Evolutionary conservation across 2,888 invertebrate species (phyloP), one percentile per base, ranked within the genome.

Genomic region (Agapetus fuscipes): DNA sequence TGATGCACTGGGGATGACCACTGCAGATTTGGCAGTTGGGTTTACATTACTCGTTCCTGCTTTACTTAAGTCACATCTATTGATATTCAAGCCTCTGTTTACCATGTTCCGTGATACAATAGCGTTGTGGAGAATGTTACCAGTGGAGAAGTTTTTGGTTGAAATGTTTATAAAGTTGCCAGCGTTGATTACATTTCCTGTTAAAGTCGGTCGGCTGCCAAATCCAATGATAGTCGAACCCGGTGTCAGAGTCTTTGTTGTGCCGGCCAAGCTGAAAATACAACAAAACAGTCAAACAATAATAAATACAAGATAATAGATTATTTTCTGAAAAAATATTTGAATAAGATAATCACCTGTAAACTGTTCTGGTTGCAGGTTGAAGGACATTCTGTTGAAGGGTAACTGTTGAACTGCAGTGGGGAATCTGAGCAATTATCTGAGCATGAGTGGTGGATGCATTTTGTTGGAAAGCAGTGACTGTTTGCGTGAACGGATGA

Each of bases 171-270:
- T 66, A 48, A 69, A 69, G 48, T 68, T 68, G 2, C 56, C 46
- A 4, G 68, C 64, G 1, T 64, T 60, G 1, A 67, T 61, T 30
- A 66, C 58, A 7, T 64, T 61, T 1, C 48, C 45, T 13, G 44
- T 60, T 49, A 62, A 63, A 1, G 63, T 58, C 0, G 67, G 57
- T 9, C 67, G 61, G 0, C 64, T 59, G 1, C 66, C 66, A 50
- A 69, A 66, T 5, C 69, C 68, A 45, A 70, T 66, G 39, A 70
- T 64, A 3, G 62, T 66, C 0, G 66, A 61, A n/a, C 69, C 69
- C 51, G 67, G 66, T 1, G 69, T 66, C 64, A 69, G 64, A 16
- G 67, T 66, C 49, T 69, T 68, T 2, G 64, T 56, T 51, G 62
- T 66, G 42, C 66, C 64, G 4, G 69, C 67, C 47, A 70, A 62